These are phyloP conservation scores for Sebastes cheni DNA, from an alignment of 2,797 vertebrate genomes.

Conservation along the genomic window DNA sequence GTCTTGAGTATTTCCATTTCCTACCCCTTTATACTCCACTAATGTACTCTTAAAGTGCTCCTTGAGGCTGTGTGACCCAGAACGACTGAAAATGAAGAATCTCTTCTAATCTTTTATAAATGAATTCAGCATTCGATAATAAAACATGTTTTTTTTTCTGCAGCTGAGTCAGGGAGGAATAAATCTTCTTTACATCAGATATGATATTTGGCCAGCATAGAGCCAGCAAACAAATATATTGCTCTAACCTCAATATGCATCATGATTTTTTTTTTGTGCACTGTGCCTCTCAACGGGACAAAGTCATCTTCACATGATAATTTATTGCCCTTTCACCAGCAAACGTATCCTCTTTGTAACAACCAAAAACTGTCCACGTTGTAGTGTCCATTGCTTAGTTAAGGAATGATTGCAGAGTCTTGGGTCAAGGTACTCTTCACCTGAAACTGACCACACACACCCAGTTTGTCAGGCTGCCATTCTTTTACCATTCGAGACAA, in stretches of 20 bases:
- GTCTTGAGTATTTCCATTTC: no score
- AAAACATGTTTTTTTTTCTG: neutral
- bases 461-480: constrained; percentile 59
- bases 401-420: constrained; percentile 48
- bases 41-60: no score
- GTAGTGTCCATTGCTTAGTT: constrained; percentile 18
- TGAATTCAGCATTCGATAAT: neutral
- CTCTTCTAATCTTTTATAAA: neutral
- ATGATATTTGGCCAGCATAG: neutral
- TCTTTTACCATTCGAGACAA: constrained; percentile 73
- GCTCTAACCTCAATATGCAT: neutral
- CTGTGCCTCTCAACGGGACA: neutral
- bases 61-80: neutral
- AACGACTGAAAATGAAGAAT: neutral
- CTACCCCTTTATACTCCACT: no score
- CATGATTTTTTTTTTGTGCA: neutral
- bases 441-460: constrained; percentile 72
- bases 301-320: neutral
- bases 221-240: neutral
- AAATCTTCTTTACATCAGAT: neutral
- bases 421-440: constrained; percentile 65
- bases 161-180: neutral
- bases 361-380: neutral
- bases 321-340: neutral
- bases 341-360: neutral